Base-by-base conservation (phyloP, 2,797 vertebrate species). In the Salmo trutta region DNA sequence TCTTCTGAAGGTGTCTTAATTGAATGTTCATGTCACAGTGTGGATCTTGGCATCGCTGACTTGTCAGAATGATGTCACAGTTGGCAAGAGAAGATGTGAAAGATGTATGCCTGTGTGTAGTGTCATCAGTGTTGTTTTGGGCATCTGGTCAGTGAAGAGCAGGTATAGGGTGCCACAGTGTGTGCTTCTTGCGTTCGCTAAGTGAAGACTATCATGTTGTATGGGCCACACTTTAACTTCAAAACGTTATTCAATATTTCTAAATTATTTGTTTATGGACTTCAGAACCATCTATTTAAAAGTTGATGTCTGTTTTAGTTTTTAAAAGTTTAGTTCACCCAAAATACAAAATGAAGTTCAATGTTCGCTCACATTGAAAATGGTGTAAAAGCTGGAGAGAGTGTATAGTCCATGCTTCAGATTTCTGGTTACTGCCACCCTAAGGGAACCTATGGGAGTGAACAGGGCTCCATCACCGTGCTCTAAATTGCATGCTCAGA, bases 61-160 rank as follows among this genome's bases (percentile, higher is more conserved):
- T 77, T 85, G 83, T 85, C 82, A 80, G 85, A 80, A 7, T 75
- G 47, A n/a, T 79, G 77, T 75, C 82, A 76, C 85, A 77, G 83
- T 86, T 89, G 87, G 80, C 75, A 77, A 82, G 83, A 88, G 81
- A 80, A 86, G 86, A 73, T 79, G 84, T 80, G 81, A 88, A 88
- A 87, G 85, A 54, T 54, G 21, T 73, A 31, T 56, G 8, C 16
- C 33, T 56, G 12, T 21, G 53, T 33, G 24, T 36, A 33, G 56
- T 36, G 12, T 16, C 27, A 6, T 71, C 54, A 41, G 36, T 62
- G 59, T 72, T 47, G 33, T 21, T 29, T 64, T 56, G 2, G 56
- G 31, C 29, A 52, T 64, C 8, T 36, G 33, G 56, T 64, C 72
- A 36, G 29, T 24, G 59, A 31, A 21, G 19, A 64, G 54, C 16